These are phyloP conservation scores for Pituophis catenifer DNA, from an alignment of 2,113 vertebrate species.

Conservation along the genomic window DNA sequence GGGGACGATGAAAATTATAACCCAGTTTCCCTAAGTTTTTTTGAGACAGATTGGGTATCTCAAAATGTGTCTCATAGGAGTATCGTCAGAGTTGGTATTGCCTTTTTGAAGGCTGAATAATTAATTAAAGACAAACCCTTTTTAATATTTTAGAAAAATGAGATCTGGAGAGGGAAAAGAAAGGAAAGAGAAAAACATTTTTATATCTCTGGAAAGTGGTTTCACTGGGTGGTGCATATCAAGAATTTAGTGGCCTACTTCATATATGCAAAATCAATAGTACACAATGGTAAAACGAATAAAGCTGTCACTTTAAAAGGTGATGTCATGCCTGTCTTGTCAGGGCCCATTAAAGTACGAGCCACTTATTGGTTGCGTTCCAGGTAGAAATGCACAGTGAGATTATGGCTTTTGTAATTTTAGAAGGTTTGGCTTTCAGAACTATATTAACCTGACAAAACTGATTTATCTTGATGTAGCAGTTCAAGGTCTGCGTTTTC, in stretches of 20 bases:
- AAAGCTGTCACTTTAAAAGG: constrained; percentile 36
- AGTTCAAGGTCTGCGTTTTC: constrained; percentile 48
- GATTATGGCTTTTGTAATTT: constrained; percentile 52
- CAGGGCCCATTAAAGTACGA: constrained; percentile 40
- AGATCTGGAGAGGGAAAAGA: not conserved
- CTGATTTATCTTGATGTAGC: constrained; percentile 39
- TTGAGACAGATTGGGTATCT: not conserved
- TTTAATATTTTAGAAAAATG: not conserved
- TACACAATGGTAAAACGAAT: constrained; percentile 26
- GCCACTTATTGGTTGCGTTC: constrained; percentile 35
- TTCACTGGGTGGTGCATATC: constrained; percentile 19
- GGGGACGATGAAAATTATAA: not conserved
- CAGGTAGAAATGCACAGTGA: constrained; percentile 39
- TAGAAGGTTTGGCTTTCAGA: constrained; percentile 51
- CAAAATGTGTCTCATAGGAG: not conserved
- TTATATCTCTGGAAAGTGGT: constrained; percentile 1
- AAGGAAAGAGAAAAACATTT: constrained; percentile 7
- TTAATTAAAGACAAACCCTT: not conserved
- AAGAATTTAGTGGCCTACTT: constrained; percentile 3
- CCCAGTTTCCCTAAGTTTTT: not conserved
- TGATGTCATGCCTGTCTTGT: constrained; percentile 25
- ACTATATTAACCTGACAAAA: constrained; percentile 45
- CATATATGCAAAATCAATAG: not conserved
- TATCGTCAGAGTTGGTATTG: not conserved
- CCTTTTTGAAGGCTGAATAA: not conserved